Percentiles rank a stretch among this genome's conserved stretches.
Conservation (phyloP, 2,888 invertebrate species). For the Leptinotarsa juncta region DNA sequence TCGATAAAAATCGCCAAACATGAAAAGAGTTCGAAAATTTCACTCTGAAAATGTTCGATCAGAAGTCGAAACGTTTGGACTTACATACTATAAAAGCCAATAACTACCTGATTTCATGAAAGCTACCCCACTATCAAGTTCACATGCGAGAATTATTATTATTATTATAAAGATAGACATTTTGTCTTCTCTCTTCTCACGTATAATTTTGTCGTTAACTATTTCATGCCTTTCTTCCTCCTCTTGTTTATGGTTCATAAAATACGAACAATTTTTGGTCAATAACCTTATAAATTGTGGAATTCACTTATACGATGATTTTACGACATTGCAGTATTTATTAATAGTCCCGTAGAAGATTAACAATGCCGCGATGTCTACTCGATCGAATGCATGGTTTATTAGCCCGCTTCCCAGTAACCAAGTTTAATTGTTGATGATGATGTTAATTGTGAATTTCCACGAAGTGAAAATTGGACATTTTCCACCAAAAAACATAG, state of each 20-base stretch:
- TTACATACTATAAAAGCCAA: neutral
- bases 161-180: conserved; percentile 13
- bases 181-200: conserved; percentile 23
- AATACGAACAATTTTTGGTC: conserved; percentile 37
- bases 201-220: conserved; percentile 36
- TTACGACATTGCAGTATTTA: neutral
- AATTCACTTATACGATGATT: conserved; percentile 15
- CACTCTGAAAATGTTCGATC: too few species aligned
- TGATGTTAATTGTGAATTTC: too few species aligned
- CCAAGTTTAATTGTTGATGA: neutral
- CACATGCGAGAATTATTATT: neutral
- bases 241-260: conserved; percentile 36
- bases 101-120: neutral
- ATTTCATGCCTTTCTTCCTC: conserved; percentile 22
- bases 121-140: neutral
- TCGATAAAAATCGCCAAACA: too few species aligned
- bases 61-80: too few species aligned
- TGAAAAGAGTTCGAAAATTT: too few species aligned
- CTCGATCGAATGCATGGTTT: neutral
- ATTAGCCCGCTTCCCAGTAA: neutral
- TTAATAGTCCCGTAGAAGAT: neutral
- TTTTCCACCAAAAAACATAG: too few species aligned
- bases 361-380: neutral
- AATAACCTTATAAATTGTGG: conserved; percentile 34
- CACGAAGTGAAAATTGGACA: too few species aligned